These are phyloP conservation scores for Lycocerus yunnanus DNA, from an alignment of 2,888 invertebrate genomes.

Conservation along the genomic window DNA sequence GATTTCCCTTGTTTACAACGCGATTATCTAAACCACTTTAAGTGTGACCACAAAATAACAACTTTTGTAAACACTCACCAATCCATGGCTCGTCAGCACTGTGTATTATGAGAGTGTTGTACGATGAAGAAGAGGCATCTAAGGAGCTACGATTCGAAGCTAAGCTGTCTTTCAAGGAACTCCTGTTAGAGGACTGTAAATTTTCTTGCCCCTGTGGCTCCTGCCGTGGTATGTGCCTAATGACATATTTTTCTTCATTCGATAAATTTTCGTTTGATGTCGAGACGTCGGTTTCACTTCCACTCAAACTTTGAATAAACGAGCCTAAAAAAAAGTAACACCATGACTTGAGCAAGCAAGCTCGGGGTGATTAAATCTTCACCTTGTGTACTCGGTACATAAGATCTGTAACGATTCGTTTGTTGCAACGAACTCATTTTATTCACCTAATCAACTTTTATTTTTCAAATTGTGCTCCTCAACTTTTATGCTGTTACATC, in stretches of 20 bases:
- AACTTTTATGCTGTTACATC: conserved; percentile 41
- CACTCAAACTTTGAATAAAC: conserved; percentile 77
- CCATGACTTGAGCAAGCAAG: background rate
- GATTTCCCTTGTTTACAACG: background rate
- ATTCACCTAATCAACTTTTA: background rate
- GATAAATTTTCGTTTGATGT: conserved; percentile 90
- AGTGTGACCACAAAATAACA: background rate
- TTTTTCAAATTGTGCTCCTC: conserved; percentile 22
- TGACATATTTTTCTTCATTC: conserved; percentile 82
- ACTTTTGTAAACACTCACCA: conserved; percentile 51
- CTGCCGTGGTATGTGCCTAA: conserved; percentile 80
- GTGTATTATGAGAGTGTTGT: conserved; percentile 84
- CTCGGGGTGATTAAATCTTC: conserved; percentile 3
- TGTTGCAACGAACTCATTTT: conserved; percentile 45
- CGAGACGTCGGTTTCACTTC: conserved; percentile 88
- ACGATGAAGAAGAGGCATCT: conserved; percentile 78
- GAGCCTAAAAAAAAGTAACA: conserved; percentile 47
- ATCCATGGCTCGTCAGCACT: conserved; percentile 75
- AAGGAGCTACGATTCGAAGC: conserved; percentile 69
- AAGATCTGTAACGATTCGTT: conserved; percentile 46
- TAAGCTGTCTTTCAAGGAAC: conserved; percentile 63
- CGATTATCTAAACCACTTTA: background rate
- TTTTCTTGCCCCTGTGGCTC: conserved; percentile 94
- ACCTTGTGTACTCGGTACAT: conserved; percentile 45
- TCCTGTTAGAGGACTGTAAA: conserved; percentile 64